A percentile compares a stretch with the other conserved stretches of the same genome.
phyloP scores from a whole-genome alignment of 2,113 vertebrate species.

The Hippocampus comes region DNA sequence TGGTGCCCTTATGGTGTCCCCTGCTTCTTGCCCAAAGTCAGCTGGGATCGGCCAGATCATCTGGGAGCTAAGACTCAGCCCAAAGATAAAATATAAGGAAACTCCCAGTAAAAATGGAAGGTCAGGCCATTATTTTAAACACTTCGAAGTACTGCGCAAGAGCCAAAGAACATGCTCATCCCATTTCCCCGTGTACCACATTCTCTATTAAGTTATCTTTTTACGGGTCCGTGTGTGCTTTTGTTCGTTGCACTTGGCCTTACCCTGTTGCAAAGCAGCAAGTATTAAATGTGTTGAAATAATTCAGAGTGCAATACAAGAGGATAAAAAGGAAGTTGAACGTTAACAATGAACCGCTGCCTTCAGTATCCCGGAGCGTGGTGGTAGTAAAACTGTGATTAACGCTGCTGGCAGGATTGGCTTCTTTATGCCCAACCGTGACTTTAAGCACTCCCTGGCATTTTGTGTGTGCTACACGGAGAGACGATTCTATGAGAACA shows the following conservation, averaged over 20 bases:
- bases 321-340: conserved; percentile 17
- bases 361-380: conserved; percentile 21
- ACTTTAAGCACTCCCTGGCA: neutral
- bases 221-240: conserved; percentile 57
- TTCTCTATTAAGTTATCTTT: neutral
- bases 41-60: too few relatives aligned
- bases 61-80: too few relatives aligned
- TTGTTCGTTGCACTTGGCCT: conserved; percentile 54
- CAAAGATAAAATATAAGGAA: too few relatives aligned
- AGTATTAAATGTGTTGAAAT: conserved; percentile 66
- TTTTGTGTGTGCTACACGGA: neutral
- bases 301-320: conserved; percentile 41
- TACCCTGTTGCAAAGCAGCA: conserved; percentile 42
- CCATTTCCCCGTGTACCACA: neutral
- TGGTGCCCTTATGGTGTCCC: too few relatives aligned
- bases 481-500: neutral
- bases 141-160: too few relatives aligned
- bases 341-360: conserved; percentile 14
- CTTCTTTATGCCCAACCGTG: conserved; percentile 31
- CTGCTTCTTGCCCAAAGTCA: too few relatives aligned
- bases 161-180: neutral
- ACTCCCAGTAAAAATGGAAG: too few relatives aligned
- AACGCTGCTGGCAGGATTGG: conserved; percentile 37
- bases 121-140: too few relatives aligned
- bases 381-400: conserved; percentile 53